Conservation (phyloP, 2,888 invertebrate genomes). For the Cylloceria caligata region DNA sequence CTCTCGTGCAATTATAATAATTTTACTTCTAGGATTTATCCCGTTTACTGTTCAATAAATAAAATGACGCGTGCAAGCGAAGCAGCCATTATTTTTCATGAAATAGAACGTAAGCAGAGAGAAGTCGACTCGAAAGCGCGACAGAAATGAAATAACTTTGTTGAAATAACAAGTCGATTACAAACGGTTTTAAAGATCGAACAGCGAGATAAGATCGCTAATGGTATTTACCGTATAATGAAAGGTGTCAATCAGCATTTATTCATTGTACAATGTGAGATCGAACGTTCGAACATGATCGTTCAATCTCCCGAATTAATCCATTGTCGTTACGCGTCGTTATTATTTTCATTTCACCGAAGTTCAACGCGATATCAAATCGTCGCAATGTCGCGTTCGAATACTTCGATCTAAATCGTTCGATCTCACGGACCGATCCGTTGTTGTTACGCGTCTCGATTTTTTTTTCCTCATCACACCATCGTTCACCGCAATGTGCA, state of each 20-base stretch:
- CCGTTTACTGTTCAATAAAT: no score
- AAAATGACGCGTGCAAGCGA: neutral
- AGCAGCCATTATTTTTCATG: neutral
- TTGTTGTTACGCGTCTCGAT: no score
- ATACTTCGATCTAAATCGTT: no score
- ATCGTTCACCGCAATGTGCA: neutral
- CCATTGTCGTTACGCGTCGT: neutral
- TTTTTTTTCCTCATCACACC: neutral
- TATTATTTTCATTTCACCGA: neutral
- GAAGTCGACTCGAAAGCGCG: neutral
- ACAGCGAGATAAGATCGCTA: neutral
- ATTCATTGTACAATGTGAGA: neutral
- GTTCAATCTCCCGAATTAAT: neutral
- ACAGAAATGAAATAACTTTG: no score
- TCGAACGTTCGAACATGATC: neutral
- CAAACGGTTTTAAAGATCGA: neutral
- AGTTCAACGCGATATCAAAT: neutral
- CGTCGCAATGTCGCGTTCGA: conserved; percentile 7
- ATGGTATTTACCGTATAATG: neutral
- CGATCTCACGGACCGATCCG: no score
- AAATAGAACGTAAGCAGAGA: neutral
- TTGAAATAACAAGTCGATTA: neutral
- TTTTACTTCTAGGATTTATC: no score
- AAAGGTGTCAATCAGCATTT: neutral
- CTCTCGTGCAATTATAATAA: no score